Evolutionary conservation across 1,140 invertebrate genomes (phyloP), one percentile per base, ranked within the genome.

Genomic region (Brachionus paranguensis): DNA sequence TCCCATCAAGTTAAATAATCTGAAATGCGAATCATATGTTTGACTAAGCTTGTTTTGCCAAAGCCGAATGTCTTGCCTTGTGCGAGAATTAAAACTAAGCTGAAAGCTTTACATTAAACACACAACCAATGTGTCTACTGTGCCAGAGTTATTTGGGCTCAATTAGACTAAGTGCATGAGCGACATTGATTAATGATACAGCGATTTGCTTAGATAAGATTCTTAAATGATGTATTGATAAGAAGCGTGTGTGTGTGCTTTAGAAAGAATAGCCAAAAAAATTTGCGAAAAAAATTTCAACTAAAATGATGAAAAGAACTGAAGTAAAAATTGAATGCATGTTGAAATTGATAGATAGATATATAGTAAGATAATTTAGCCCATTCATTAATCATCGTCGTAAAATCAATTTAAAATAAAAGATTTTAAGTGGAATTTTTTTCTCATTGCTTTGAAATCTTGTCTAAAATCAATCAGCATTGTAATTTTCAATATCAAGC

Each of bases 391-490:
- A 68, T 68, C 65, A 68, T 68, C 65, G 65, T 68, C 65, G 33
- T 68, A 33, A 68, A 68, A 68, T 68, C 65, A 68, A 37, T 68
- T 68, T 68, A n/a, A 68, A 68, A 68, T 33, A 68, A 68, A 68
- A 68, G 33, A 68, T 29, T 68, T 68, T 68, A 68, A 33, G 33
- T 33, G 65, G 27, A 68, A 17, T 68, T 68, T 68, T 68, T 68
- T 68, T 68, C 33, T 29, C 33, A 60, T 60, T 20, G 27, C 33
- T 68, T 68, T 68, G 65, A 68, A 68, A 33, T 68, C 65, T 68
- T 41, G 65, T 33, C 65, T 68, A 68, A 68, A 33, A 68, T 68
- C 65, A 68, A 68, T 68, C 65, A 68, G 33, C 65, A 68, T 29
- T 33, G 33, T 68, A 68, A 68, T 68, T 68, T 68, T 68, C 65